phyloP scores from a whole-genome alignment of 2,797 vertebrate species.

The Bradypodion pumilum region DNA sequence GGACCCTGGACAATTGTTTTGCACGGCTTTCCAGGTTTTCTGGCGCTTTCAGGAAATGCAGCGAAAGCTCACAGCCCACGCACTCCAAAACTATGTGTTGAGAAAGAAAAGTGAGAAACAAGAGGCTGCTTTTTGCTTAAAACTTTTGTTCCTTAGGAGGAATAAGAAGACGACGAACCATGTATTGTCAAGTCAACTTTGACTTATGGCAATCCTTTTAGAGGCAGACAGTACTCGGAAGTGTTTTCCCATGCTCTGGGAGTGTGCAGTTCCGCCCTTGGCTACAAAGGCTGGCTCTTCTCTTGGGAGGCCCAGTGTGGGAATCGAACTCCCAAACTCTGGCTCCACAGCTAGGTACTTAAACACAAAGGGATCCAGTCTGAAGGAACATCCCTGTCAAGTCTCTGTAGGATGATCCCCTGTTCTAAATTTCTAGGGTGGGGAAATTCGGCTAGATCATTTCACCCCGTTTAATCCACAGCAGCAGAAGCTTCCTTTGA shows the following conservation, averaged over 20 bases:
- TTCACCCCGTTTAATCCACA: not conserved
- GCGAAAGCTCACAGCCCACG: not conserved
- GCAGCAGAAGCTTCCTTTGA: not conserved
- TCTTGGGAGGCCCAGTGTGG: no score
- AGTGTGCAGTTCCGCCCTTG: no score
- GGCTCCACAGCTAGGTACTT: no score
- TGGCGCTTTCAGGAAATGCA: not conserved
- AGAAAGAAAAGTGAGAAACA: not conserved
- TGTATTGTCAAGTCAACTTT: no score
- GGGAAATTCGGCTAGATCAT: not conserved
- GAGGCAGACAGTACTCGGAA: no score
- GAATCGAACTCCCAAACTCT: no score
- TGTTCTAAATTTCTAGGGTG: not conserved
- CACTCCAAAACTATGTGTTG: not conserved
- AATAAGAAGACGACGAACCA: no score
- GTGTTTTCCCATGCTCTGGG: no score
- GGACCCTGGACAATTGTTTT: constrained; percentile 13
- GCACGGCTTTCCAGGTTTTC: constrained; percentile 10
- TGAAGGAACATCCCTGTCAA: not conserved
- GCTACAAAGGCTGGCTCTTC: no score
- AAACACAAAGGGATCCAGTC: no score
- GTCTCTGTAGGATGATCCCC: not conserved
- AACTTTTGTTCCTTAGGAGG: no score
- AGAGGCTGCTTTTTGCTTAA: not conserved
- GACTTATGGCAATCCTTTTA: no score